Conservation (phyloP, 2,113 vertebrate species). For the Myanophis thanlyinensis region DNA sequence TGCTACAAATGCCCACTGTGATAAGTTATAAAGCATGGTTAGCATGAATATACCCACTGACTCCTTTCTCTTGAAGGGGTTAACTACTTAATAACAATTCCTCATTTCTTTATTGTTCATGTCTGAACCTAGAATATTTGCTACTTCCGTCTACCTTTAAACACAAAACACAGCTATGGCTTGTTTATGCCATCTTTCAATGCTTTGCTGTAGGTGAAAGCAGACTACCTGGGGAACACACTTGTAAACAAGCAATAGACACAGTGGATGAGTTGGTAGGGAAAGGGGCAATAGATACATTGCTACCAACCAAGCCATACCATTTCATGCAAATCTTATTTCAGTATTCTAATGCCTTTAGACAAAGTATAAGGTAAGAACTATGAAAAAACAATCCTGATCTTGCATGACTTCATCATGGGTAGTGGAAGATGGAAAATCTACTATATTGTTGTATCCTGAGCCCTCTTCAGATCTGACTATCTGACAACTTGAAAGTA, state of each 20-base stretch:
- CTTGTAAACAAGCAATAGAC: neutral
- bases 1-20: neutral
- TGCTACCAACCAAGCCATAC: neutral
- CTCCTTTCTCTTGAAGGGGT: neutral
- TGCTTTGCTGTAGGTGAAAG: neutral
- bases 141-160: neutral
- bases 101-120: neutral
- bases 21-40: neutral
- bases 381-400: neutral
- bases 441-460: neutral
- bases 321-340: neutral
- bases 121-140: neutral
- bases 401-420: neutral
- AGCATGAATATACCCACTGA: neutral
- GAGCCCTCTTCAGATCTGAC: neutral
- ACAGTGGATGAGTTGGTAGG: neutral
- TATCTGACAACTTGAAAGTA: neutral
- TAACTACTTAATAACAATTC: neutral
- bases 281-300: neutral
- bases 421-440: neutral
- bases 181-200: neutral
- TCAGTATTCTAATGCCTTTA: neutral
- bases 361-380: neutral
- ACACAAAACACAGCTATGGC: neutral
- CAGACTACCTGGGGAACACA: neutral